phyloP scores from a whole-genome alignment of 2,113 vertebrate genomes.

The Acanthisitta chloris region DNA sequence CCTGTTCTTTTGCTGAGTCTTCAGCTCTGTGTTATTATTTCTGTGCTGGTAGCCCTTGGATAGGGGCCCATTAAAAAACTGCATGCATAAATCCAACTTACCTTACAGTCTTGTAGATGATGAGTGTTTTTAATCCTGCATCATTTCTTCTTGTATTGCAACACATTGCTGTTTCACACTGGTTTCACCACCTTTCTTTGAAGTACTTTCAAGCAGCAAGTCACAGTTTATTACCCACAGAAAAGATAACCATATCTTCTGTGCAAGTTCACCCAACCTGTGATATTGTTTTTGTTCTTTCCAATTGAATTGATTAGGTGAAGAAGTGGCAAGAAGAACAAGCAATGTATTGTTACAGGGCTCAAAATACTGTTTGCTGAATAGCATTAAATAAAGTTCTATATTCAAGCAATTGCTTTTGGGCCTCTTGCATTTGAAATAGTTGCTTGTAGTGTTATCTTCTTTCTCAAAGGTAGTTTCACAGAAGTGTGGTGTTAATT shows the following conservation, averaged over 20 bases:
- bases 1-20: neutral
- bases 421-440: neutral
- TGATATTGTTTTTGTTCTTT: neutral
- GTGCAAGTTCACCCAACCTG: neutral
- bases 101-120: neutral
- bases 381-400: neutral
- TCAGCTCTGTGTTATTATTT: neutral
- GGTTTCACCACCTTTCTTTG: neutral
- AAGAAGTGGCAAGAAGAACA: neutral
- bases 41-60: neutral
- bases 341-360: neutral
- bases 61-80: neutral
- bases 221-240: neutral
- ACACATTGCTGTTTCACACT: fast-evolving
- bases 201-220: neutral
- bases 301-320: neutral
- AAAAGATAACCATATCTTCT: neutral
- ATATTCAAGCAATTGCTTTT: neutral
- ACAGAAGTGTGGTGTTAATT: neutral
- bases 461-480: neutral
- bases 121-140: neutral
- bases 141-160: neutral
- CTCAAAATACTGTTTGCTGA: neutral
- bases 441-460: neutral
- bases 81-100: neutral